A percentile compares a stretch with the other conserved stretches of the same genome.
Evolutionary conservation across 2,797 vertebrate genomes (phyloP).

Genomic region (Uromys caudimaculatus): DNA sequence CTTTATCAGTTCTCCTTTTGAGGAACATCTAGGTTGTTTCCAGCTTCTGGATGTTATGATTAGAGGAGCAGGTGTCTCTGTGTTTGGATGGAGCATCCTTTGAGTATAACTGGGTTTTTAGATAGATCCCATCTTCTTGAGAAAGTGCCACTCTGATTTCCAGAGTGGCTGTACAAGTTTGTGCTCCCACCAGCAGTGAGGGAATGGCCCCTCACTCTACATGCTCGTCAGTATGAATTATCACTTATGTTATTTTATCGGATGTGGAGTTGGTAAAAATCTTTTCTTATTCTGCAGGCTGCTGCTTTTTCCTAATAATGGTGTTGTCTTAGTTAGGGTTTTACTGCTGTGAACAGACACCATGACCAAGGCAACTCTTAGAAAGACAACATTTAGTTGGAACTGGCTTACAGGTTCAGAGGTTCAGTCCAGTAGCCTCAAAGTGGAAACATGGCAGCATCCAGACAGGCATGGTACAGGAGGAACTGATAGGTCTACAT

Average conservation of each 20-base stretch:
- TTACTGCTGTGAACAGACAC: too few relatives aligned
- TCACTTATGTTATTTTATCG: neutral
- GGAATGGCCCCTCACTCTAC: neutral
- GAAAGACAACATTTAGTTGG: too few relatives aligned
- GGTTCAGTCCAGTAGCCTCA: too few relatives aligned
- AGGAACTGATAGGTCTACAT: neutral
- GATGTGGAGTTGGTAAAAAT: too few relatives aligned
- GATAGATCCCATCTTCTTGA: neutral
- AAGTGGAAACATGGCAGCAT: too few relatives aligned
- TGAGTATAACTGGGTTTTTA: neutral
- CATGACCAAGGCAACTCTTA: too few relatives aligned
- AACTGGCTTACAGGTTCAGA: too few relatives aligned
- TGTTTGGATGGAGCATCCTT: neutral
- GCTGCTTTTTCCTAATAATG: too few relatives aligned
- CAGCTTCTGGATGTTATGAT: neutral
- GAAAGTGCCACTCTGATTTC: neutral
- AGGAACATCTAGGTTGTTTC: neutral
- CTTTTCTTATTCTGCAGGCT: neutral
- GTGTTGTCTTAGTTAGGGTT: too few relatives aligned
- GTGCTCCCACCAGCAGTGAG: neutral
- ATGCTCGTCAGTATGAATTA: neutral
- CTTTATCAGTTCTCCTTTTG: neutral
- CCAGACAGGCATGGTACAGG: neutral
- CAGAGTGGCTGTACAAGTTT: neutral
- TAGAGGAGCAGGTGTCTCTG: neutral